Evolutionary conservation across 2,888 invertebrate species (phyloP).

Genomic region (Alentia gelatinosa): DNA sequence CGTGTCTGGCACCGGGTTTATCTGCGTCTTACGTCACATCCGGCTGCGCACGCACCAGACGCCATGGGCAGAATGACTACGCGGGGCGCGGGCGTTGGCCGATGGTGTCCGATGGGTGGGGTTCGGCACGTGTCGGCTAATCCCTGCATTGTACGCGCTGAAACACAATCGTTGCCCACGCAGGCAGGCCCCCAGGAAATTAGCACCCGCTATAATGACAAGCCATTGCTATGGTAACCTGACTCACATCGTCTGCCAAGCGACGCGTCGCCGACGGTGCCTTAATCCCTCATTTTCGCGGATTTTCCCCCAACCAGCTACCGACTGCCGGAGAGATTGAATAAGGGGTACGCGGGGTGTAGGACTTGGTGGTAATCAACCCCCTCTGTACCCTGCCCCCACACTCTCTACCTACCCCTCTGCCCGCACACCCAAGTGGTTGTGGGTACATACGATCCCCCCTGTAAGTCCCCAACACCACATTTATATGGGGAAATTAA

Average conservation of each 20-base stretch:
- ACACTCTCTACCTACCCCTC: no score
- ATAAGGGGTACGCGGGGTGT: no score
- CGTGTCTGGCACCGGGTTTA: neutral
- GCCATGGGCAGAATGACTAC: neutral
- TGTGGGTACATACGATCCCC: no score
- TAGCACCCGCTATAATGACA: conserved; percentile 28
- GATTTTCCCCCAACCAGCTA: conserved; percentile 17
- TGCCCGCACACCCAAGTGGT: no score
- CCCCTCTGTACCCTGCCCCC: no score
- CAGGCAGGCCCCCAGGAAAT: conserved; percentile 17
- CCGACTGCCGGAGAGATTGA: no score
- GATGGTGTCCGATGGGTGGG: neutral
- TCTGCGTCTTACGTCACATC: conserved; percentile 15
- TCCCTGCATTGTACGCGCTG: neutral
- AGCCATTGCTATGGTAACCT: conserved; percentile 49
- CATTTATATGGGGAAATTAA: conserved; percentile 26
- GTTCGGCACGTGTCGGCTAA: conserved; percentile 39
- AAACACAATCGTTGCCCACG: neutral
- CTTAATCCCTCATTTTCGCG: conserved; percentile 12
- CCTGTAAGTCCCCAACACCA: neutral
- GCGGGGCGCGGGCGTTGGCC: no score
- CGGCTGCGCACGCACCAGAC: neutral
- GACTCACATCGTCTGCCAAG: neutral
- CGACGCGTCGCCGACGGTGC: neutral
- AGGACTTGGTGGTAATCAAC: no score